Evolutionary conservation across 2,797 vertebrate species (phyloP).

Genomic region (Acipenser transmontanus): DNA sequence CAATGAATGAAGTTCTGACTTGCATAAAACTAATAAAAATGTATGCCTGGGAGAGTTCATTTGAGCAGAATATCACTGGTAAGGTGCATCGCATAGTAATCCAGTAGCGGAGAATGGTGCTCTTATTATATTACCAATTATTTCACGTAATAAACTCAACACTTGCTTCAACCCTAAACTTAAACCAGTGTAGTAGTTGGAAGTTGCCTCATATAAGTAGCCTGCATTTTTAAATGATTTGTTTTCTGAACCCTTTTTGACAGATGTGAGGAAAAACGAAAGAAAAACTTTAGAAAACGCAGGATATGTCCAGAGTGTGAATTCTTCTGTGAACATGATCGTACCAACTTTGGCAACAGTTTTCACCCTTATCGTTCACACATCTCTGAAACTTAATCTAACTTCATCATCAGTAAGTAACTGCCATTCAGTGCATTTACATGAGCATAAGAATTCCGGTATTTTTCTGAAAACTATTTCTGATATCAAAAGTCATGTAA

Average conservation of each 20-base stretch:
- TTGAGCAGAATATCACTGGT: conserved; percentile 60
- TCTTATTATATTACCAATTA: too few species aligned
- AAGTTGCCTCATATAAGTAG: too few species aligned
- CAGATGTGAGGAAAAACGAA: conserved; percentile 62
- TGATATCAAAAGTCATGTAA: too few species aligned
- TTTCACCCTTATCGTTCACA: conserved; percentile 64
- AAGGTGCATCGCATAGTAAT: conserved; percentile 9
- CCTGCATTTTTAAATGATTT: too few species aligned
- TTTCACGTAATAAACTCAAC: too few species aligned
- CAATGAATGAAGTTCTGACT: conserved; percentile 71
- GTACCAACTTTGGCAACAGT: conserved; percentile 56
- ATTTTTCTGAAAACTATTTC: too few species aligned
- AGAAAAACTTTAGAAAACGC: conserved; percentile 46
- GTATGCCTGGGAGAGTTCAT: conserved; percentile 72
- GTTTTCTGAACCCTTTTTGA: too few species aligned
- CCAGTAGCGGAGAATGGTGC: too few species aligned
- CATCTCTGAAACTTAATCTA: conserved; percentile 44
- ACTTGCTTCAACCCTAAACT: too few species aligned
- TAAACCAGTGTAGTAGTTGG: too few species aligned
- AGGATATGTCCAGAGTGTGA: conserved; percentile 62
- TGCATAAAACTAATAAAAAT: conserved; percentile 78
- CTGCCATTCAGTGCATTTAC: neutral
- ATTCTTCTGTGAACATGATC: conserved; percentile 47
- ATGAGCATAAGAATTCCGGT: too few species aligned
- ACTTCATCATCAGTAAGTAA: conserved; percentile 44